phyloP scores from a whole-genome alignment of 2,888 invertebrate genomes.

The Drosophila mimetica region DNA sequence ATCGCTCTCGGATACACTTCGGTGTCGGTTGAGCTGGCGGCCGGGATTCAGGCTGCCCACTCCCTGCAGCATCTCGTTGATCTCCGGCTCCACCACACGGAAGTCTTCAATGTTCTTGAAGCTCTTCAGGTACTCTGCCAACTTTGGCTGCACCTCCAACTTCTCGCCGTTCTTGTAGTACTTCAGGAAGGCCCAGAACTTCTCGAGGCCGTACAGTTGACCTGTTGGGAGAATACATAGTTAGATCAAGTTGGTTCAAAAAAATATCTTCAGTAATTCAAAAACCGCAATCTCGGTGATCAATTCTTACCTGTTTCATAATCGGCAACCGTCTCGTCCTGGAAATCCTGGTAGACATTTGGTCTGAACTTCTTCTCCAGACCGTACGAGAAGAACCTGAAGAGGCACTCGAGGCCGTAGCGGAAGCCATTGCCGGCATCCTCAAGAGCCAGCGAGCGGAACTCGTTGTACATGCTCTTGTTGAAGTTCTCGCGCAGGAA shows the following conservation, averaged over 20 bases:
- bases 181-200: slow-evolving; percentile 99
- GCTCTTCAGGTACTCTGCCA: slow-evolving; percentile 90
- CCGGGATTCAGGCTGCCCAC: slow-evolving; percentile 85
- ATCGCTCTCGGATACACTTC: slow-evolving; percentile 89
- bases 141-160: slow-evolving; percentile 89
- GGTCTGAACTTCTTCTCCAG: slow-evolving; percentile 97
- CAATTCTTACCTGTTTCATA: slow-evolving; percentile 90
- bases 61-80: slow-evolving; percentile 86
- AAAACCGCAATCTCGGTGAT: too few relatives aligned
- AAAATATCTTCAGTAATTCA: not conserved
- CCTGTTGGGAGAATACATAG: slow-evolving; percentile 85
- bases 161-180: slow-evolving; percentile 94
- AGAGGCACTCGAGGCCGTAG: slow-evolving; percentile 93
- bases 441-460: slow-evolving; percentile 94
- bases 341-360: slow-evolving; percentile 98
- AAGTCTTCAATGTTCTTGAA: slow-evolving; percentile 96
- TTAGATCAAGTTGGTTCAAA: not conserved
- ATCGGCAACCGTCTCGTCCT: slow-evolving; percentile 95
- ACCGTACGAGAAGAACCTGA: slow-evolving; percentile 99
- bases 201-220: slow-evolving; percentile 98
- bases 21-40: slow-evolving; percentile 86
- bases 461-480: slow-evolving; percentile 98
- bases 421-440: slow-evolving; percentile 96
- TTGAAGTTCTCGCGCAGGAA: slow-evolving; percentile 99
- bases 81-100: slow-evolving; percentile 88